Base-by-base conservation (phyloP, 2,113 vertebrate genomes). In the Brachyhypopomus occidentalis region DNA sequence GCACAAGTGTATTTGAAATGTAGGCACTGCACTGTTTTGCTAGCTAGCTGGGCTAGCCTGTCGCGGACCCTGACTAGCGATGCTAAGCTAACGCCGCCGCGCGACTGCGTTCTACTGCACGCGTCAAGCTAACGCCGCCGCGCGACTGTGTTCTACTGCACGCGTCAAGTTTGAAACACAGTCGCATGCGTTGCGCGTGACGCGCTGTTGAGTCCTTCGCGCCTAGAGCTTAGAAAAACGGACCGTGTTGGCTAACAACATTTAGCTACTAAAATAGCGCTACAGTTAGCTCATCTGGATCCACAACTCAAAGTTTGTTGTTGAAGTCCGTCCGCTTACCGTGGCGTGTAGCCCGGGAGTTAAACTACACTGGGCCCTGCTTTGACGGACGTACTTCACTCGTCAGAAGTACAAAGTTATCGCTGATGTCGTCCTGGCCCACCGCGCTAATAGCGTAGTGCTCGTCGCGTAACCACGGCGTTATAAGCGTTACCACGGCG, bases 251-350 rank as follows among this genome's bases (percentile, higher is more conserved):
- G 45, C 45, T 52, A 52, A 52, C 45, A 45, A 45, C 5, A 45
- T 45, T 45, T 45, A 45, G n/a, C n/a, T 22, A 3, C 16, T 4
- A 20, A n/a, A 12, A n/a, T 11, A 48, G n/a, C n/a, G 55, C 56
- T 55, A n/a, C 34, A 25, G 14, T 69, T 75, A 0, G 55, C 59
- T 25, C 30, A 16, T 81, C 66, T n/a, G 20, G 19, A 27, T 14
- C 14, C 17, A 19, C 4, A 23, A 52, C 55, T 56, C 17, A 74
- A 75, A 81, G 80, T 81, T 81, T 81, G 80, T 81, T 67, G 72
- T 70, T 70, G 1, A 78, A 78, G 56, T 74, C 75, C 81, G 88
- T 82, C 86, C 83, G 78, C 72, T 67, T 88, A 87, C 88, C 84
- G 52, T 86, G 48, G 59, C 75, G 62, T 78, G 85, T 74, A 88